Evolutionary conservation across 2,888 invertebrate species (phyloP).

Genomic region (Poecilus cupreus): DNA sequence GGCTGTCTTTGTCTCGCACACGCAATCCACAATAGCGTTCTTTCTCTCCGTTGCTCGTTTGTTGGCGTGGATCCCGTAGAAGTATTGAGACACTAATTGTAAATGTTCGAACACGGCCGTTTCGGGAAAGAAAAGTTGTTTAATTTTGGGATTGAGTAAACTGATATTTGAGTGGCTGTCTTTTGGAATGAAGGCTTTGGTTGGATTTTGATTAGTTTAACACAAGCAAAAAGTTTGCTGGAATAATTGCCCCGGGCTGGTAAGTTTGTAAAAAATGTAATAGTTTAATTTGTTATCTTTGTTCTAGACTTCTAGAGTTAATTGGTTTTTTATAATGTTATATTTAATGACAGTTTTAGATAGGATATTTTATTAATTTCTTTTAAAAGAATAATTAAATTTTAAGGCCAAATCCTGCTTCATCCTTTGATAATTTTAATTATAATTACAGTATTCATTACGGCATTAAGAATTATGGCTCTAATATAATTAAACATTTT

Average conservation of each 20-base stretch:
- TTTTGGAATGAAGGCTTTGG: conserved; percentile 16
- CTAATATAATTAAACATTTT: background rate
- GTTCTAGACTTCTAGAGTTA: conserved; percentile 29
- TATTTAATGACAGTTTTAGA: conserved; percentile 36
- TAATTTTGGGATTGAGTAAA: conserved; percentile 34
- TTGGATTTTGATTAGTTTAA: conserved; percentile 36
- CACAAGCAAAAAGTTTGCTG: conserved; percentile 31
- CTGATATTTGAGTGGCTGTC: conserved; percentile 34
- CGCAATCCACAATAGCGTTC: background rate
- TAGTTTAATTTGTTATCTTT: conserved; percentile 39
- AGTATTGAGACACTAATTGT: conserved; percentile 41
- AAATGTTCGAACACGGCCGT: conserved; percentile 23
- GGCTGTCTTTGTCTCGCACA: background rate
- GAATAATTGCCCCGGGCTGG: conserved; percentile 5
- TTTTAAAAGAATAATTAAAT: conserved; percentile 5
- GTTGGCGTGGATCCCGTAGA: background rate
- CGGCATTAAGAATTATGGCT: conserved; percentile 4
- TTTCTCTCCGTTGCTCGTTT: background rate
- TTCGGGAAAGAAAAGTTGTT: conserved; percentile 33
- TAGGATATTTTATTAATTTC: conserved; percentile 27
- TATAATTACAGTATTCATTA: conserved; percentile 9
- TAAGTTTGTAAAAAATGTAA: conserved; percentile 33
- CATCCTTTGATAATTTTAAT: conserved; percentile 10
- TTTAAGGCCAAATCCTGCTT: conserved; percentile 3
- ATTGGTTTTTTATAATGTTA: conserved; percentile 31